These are phyloP conservation scores for Arbacia lixula DNA, from an alignment of 53 echinoderm and acorn worm genomes.

Conservation along the genomic window DNA sequence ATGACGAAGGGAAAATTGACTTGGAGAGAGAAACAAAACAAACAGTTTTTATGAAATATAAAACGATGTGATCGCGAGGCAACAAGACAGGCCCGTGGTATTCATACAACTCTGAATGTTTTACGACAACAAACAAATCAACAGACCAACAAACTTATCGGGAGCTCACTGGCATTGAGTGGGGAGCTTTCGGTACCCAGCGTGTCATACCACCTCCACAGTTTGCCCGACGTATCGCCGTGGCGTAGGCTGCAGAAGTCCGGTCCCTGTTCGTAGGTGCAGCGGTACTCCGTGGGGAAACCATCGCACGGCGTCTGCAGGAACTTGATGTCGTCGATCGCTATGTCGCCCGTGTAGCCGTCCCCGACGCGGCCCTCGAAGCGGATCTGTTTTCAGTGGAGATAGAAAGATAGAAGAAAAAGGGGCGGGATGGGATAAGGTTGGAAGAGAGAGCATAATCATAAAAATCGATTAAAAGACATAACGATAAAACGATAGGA, in stretches of 20 bases:
- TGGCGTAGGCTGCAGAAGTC: conserved; percentile 25
- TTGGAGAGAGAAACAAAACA: too few species aligned
- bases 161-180: conserved; percentile 10
- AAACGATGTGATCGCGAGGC: too few species aligned
- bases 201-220: conserved; percentile 25
- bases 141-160: too few species aligned
- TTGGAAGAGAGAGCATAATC: too few species aligned
- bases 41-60: too few species aligned
- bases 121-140: too few species aligned
- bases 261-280: conserved; percentile 70
- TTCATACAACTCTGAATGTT: too few species aligned
- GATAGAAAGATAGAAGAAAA: not conserved
- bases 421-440: too few species aligned
- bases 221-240: not conserved
- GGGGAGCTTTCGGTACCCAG: conserved; percentile 19
- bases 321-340: conserved; percentile 81
- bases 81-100: too few species aligned
- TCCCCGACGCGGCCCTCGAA: conserved; percentile 66
- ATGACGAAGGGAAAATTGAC: too few species aligned
- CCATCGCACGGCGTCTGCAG: conserved; percentile 75
- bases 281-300: conserved; percentile 59
- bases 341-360: conserved; percentile 69
- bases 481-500: too few species aligned
- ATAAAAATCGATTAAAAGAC: too few species aligned
- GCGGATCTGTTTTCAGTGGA: conserved; percentile 50